A percentile compares a stretch with the other conserved stretches of the same genome.
Evolutionary conservation across 2,888 invertebrate genomes (phyloP).

Genomic region (Rutpela maculata): DNA sequence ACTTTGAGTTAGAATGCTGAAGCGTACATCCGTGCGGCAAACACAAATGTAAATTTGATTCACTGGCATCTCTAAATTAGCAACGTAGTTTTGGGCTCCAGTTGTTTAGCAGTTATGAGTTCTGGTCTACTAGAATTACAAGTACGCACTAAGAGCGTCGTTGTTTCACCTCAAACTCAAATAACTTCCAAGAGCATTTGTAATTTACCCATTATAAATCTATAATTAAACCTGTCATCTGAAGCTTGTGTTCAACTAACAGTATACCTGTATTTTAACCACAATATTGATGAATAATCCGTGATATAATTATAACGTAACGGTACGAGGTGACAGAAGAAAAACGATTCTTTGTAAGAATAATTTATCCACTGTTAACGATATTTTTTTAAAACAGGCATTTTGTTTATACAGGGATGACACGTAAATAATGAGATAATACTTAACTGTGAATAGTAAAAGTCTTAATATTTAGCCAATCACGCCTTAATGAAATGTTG

Average conservation of each 20-base stretch:
- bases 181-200: constrained; percentile 18
- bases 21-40: background rate
- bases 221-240: constrained; percentile 13
- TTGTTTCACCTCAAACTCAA: constrained; percentile 11
- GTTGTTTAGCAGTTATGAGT: background rate
- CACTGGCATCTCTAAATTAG: constrained; percentile 9
- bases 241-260: constrained; percentile 10
- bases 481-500: no score
- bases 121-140: constrained; percentile 21
- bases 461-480: no score
- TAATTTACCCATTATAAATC: constrained; percentile 4
- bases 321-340: no score
- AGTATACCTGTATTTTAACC: background rate
- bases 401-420: no score
- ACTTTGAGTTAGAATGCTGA: background rate
- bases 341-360: no score
- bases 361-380: no score
- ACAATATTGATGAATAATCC: background rate
- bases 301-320: background rate
- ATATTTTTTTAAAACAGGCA: no score
- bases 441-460: no score
- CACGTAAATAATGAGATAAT: no score
- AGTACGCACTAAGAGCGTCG: background rate
- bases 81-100: background rate
- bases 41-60: background rate